Percentiles rank a stretch among this genome's conserved stretches.
These are phyloP conservation scores for Drosophila gaucha DNA, from an alignment of 2,888 invertebrate genomes.

Conservation along the genomic window DNA sequence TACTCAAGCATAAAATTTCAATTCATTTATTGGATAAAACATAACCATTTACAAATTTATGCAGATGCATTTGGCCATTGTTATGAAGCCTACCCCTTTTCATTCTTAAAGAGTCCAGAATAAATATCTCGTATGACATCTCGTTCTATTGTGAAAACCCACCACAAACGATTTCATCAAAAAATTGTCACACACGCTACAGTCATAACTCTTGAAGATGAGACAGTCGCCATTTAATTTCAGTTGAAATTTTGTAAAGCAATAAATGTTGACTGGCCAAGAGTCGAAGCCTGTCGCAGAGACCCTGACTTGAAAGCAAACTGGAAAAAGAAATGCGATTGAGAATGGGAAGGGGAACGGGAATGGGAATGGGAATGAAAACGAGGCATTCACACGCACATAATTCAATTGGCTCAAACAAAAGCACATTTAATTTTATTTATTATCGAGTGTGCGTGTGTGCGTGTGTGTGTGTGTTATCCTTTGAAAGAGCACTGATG, in stretches of 20 bases:
- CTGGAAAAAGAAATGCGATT: slow-evolving; percentile 28
- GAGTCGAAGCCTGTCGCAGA: slow-evolving; percentile 8
- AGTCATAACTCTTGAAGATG: slow-evolving; percentile 48
- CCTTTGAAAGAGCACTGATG: slow-evolving; percentile 56
- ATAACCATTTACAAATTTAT: slow-evolving; percentile 32
- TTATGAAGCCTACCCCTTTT: not conserved
- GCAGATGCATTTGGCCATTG: slow-evolving; percentile 20
- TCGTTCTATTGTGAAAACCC: slow-evolving; percentile 9
- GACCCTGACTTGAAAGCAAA: slow-evolving; percentile 25
- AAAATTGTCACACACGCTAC: slow-evolving; percentile 35
- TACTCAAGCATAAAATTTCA: slow-evolving; percentile 7
- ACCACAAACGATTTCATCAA: slow-evolving; percentile 48
- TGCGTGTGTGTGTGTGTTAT: slow-evolving; percentile 33
- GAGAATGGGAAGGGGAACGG: slow-evolving; percentile 22
- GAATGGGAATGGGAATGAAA: slow-evolving; percentile 30
- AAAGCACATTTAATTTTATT: slow-evolving; percentile 79
- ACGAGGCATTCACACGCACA: slow-evolving; percentile 80
- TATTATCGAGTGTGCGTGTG: slow-evolving; percentile 54
- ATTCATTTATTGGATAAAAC: not conserved
- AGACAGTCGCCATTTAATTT: slow-evolving; percentile 47
- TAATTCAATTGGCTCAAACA: slow-evolving; percentile 81
- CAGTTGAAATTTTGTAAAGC: slow-evolving; percentile 40
- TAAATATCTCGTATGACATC: not conserved
- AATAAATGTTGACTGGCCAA: slow-evolving; percentile 53
- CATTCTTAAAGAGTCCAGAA: too few relatives aligned